phyloP scores from a whole-genome alignment of 2,888 invertebrate species.

The Exephanes ischioxanthus region DNA sequence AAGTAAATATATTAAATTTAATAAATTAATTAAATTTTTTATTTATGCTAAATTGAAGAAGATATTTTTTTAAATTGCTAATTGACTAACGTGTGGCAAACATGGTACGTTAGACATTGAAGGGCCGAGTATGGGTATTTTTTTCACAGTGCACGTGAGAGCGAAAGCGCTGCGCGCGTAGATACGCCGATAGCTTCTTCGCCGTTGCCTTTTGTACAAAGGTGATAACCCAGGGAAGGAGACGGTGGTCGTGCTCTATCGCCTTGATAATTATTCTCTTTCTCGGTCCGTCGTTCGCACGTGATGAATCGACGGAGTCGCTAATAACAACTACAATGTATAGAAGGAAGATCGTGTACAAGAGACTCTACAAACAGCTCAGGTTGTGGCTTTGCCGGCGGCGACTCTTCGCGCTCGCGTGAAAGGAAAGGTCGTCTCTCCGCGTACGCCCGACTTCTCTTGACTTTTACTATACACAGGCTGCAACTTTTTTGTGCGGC shows the following conservation, averaged over 20 bases:
- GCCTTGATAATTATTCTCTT: conserved; percentile 17
- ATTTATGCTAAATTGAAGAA: too few relatives aligned
- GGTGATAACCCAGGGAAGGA: not conserved
- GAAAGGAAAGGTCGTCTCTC: conserved; percentile 43
- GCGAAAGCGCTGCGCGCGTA: not conserved
- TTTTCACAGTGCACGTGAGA: not conserved
- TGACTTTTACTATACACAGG: conserved; percentile 9
- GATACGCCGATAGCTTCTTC: not conserved
- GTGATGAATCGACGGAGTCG: conserved; percentile 23
- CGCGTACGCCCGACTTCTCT: conserved; percentile 14
- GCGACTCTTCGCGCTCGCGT: conserved; percentile 28
- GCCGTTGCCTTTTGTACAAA: not conserved
- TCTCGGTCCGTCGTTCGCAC: conserved; percentile 21
- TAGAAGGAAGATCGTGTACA: conserved; percentile 9
- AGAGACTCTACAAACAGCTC: conserved; percentile 15
- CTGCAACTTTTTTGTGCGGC: conserved; percentile 23
- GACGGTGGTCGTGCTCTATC: conserved; percentile 19
- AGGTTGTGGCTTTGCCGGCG: conserved; percentile 31
- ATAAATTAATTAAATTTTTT: too few relatives aligned
- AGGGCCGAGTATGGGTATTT: not conserved
- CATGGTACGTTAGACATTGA: not conserved
- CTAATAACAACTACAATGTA: conserved; percentile 32
- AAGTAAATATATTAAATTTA: too few relatives aligned
- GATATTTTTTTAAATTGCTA: too few relatives aligned
- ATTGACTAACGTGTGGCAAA: too few relatives aligned